Evolutionary conservation across 2,113 vertebrate species (phyloP).

Genomic region (Cryptotis parvus): DNA sequence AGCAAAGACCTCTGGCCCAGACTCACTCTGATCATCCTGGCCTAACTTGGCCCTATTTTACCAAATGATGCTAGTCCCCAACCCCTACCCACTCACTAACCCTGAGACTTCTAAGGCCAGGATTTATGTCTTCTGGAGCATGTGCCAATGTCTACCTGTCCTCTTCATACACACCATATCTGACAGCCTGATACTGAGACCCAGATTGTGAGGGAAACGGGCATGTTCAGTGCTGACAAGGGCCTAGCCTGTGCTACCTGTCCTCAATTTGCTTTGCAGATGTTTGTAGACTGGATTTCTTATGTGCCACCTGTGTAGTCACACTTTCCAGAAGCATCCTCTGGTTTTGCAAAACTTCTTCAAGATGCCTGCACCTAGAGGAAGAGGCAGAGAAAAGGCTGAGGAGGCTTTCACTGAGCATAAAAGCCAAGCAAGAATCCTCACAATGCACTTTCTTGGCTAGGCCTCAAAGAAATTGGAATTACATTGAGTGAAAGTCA

Average conservation of each 20-base stretch:
- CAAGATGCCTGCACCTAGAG: constrained; percentile 87
- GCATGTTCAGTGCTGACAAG: neutral
- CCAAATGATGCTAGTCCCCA: too few species aligned
- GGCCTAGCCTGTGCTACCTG: constrained; percentile 83
- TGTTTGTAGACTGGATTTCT: constrained; percentile 87
- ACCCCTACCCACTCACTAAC: neutral
- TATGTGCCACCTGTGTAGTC: constrained; percentile 89
- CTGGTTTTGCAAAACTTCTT: constrained; percentile 90
- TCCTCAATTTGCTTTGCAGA: constrained; percentile 90
- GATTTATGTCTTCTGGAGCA: neutral
- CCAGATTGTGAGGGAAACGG: neutral
- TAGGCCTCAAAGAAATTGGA: neutral
- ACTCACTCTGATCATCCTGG: constrained; percentile 19
- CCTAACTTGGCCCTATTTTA: constrained; percentile 16
- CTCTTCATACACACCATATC: neutral
- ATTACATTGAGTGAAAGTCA: neutral
- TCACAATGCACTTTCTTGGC: neutral
- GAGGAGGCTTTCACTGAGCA: neutral
- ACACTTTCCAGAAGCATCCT: constrained; percentile 89
- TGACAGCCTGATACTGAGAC: neutral
- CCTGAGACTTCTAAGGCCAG: neutral
- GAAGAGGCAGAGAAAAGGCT: constrained; percentile 38
- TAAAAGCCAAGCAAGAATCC: neutral
- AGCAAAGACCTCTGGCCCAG: neutral
- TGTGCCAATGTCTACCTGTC: neutral